phyloP scores from a whole-genome alignment of 1,140 invertebrate genomes.

The Psix sp. region DNA sequence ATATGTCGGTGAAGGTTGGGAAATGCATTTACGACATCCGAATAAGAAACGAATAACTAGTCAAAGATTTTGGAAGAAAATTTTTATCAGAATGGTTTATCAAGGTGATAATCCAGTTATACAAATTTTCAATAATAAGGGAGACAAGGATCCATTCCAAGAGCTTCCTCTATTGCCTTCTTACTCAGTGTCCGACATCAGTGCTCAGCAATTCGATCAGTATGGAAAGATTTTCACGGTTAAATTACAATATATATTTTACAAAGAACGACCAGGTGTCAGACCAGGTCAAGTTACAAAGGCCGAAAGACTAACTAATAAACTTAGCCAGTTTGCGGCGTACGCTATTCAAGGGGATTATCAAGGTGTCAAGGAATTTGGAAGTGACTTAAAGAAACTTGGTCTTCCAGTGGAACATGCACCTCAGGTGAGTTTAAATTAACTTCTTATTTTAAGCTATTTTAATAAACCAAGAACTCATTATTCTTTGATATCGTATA shows the following conservation, averaged over 20 bases:
- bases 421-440: constrained; percentile 82
- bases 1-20: constrained; percentile 93
- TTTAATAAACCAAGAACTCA: too few relatives aligned
- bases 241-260: constrained; percentile 98
- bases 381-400: constrained; percentile 93
- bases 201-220: constrained; percentile 98
- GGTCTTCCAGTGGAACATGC: constrained; percentile 98
- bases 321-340: constrained; percentile 94
- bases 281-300: constrained; percentile 96
- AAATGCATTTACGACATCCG: constrained; percentile 96
- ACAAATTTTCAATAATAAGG: constrained; percentile 89
- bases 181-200: constrained; percentile 93
- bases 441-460: not conserved
- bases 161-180: constrained; percentile 94
- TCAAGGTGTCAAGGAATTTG: constrained; percentile 93
- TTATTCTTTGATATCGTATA: constrained; percentile 3
- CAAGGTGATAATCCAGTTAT: constrained; percentile 90
- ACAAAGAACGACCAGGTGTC: constrained; percentile 98
- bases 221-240: constrained; percentile 99
- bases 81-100: constrained; percentile 88
- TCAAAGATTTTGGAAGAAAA: constrained; percentile 98
- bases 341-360: constrained; percentile 96
- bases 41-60: constrained; percentile 98
- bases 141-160: constrained; percentile 94
- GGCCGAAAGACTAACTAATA: constrained; percentile 92